Base-by-base conservation (phyloP, 2,113 vertebrate genomes). In the Eidolon helvum region DNA sequence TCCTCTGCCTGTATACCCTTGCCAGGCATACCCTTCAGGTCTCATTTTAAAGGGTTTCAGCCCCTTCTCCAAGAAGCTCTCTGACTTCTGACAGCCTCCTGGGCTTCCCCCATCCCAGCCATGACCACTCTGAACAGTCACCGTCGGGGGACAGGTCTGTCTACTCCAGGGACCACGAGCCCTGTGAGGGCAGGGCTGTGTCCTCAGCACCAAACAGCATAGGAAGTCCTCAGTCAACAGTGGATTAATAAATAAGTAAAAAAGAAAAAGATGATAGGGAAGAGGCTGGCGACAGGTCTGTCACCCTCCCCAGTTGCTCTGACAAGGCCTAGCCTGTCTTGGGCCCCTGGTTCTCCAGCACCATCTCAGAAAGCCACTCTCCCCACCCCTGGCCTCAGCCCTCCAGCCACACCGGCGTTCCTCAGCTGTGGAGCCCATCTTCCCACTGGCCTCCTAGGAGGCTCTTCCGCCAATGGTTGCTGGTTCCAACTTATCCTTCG, bases 121-220 rank as follows among this genome's bases (percentile, higher is more conserved):
- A 33, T 43, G 65, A 79, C 50, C 16, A 61, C 38, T 24, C 33
- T 7, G 53, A 50, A 68, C 14, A 86, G 50, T 63, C 45, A 66
- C 78, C 79, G 15, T 61, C 68, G 48, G 33, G 48, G 16, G 30
- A 92, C 10, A 72, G 65, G 33, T 93, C 59, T 68, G 40, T 65
- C 84, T 59, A 15, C 14, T 83, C 43, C 38, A 86, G 68, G 77
- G 40, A 65, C 61, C 5, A 18, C 59, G 61, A 63, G 19, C 61
- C 77, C 43, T 68, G 0, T 57, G 28, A 88, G 16, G 45, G 8
- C 22, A 79, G 35, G 38, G 19, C 50, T 94, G 7, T 92, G n/a
- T 92, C 74, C 75, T 84, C 28, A 79, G 63, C 57, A 80, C 77
- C 92, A 48, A n/a, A 57, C 22, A 96, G 77, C 57, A 91, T 24